Conservation (phyloP, 2,113 vertebrate genomes). For the Amphilophus citrinellus region DNA sequence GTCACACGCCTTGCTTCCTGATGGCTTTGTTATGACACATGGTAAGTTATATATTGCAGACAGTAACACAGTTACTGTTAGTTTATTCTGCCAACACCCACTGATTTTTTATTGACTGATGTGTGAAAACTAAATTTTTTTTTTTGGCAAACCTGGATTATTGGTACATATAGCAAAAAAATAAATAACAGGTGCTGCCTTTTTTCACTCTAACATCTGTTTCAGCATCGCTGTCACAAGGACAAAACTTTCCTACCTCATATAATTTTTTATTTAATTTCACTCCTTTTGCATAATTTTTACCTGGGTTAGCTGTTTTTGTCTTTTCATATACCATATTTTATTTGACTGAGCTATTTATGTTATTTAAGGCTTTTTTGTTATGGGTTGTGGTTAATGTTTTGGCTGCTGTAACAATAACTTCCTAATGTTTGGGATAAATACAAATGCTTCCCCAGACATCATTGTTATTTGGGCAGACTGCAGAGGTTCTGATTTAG, state of each 20-base stretch:
- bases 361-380: neutral
- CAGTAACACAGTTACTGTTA: neutral
- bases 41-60: neutral
- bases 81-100: constrained; percentile 15
- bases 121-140: neutral
- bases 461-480: neutral
- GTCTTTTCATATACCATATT: neutral
- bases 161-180: neutral
- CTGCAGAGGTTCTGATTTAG: neutral
- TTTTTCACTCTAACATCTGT: neutral
- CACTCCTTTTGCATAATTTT: neutral
- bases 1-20: constrained; percentile 14
- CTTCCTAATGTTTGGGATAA: neutral
- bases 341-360: neutral
- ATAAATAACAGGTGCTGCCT: neutral
- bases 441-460: neutral
- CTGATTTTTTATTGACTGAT: neutral
- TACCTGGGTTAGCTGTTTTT: neutral
- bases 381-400: neutral
- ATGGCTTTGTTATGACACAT: constrained; percentile 21
- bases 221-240: neutral
- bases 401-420: neutral
- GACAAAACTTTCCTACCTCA: neutral
- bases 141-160: neutral
- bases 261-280: neutral